phyloP scores from a whole-genome alignment of 2,113 vertebrate genomes.

The Ceuthmochares aereus region DNA sequence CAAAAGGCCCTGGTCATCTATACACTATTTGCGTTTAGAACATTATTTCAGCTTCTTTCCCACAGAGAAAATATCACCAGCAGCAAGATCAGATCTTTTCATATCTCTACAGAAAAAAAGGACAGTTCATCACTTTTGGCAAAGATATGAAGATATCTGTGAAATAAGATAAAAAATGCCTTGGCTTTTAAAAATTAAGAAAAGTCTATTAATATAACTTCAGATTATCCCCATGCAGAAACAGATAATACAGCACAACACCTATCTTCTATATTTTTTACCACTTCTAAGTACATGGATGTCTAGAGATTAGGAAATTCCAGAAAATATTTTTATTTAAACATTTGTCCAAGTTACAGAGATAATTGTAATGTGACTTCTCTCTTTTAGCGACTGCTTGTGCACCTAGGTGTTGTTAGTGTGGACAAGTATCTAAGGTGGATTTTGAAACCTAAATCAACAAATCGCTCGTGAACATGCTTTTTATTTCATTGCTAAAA shows the following conservation, averaged over 20 bases:
- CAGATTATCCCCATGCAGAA: not conserved
- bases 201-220: not conserved
- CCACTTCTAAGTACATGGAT: not conserved
- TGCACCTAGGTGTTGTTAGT: not conserved
- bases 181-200: not conserved
- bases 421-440: not conserved
- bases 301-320: not conserved
- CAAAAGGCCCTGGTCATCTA: constrained; percentile 56
- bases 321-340: not conserved
- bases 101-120: constrained; percentile 8
- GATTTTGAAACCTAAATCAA: not conserved
- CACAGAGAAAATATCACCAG: constrained; percentile 58
- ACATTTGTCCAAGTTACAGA: not conserved
- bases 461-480: not conserved
- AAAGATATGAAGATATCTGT: constrained; percentile 32
- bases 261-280: not conserved
- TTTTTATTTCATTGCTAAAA: not conserved
- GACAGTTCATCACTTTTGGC: constrained; percentile 19
- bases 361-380: not conserved
- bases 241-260: not conserved
- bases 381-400: not conserved
- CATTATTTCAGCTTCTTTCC: constrained; percentile 65
- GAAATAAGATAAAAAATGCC: not conserved
- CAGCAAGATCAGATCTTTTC: constrained; percentile 51
- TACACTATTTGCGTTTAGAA: constrained; percentile 39